phyloP scores from a whole-genome alignment of 2,113 vertebrate genomes.

The Scortum barcoo region DNA sequence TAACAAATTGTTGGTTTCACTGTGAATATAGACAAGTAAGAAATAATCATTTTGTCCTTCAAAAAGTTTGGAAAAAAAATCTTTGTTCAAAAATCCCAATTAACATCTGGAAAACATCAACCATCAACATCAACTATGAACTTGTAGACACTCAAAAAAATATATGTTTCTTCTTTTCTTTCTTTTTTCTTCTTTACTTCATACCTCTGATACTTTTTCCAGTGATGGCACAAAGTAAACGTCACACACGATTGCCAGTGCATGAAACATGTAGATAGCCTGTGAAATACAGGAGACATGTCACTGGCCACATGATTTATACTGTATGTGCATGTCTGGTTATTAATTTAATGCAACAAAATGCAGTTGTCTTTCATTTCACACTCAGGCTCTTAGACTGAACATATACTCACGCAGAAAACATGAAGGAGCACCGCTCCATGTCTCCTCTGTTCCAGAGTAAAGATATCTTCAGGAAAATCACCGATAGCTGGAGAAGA shows the following conservation, averaged over 20 bases:
- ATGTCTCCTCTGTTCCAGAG: slow-evolving; percentile 78
- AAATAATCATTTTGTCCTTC: not conserved
- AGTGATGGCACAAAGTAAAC: slow-evolving; percentile 87
- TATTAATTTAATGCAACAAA: not conserved
- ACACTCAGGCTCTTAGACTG: not conserved
- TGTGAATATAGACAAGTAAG: not conserved
- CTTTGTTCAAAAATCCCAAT: not conserved
- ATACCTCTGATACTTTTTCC: slow-evolving; percentile 87
- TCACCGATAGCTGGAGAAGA: slow-evolving; percentile 80
- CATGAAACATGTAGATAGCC: slow-evolving; percentile 88
- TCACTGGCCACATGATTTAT: not conserved
- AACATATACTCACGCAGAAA: slow-evolving; percentile 82
- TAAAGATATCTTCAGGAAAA: slow-evolving; percentile 86
- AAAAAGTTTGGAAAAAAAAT: not conserved
- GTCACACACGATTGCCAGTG: slow-evolving; percentile 86
- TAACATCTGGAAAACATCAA: not conserved
- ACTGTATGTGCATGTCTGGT: not conserved
- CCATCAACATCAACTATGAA: not conserved
- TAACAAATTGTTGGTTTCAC: not conserved
- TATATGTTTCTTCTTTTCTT: no score
- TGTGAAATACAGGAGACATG: slow-evolving; percentile 58
- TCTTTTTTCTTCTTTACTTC: slow-evolving; percentile 16
- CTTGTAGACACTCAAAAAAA: not conserved
- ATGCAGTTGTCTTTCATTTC: not conserved
- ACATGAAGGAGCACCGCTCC: slow-evolving; percentile 85